A percentile compares a stretch with the other conserved stretches of the same genome.
Conservation (phyloP, 2,888 invertebrate genomes). For the Fissipunctia ypsillon region DNA sequence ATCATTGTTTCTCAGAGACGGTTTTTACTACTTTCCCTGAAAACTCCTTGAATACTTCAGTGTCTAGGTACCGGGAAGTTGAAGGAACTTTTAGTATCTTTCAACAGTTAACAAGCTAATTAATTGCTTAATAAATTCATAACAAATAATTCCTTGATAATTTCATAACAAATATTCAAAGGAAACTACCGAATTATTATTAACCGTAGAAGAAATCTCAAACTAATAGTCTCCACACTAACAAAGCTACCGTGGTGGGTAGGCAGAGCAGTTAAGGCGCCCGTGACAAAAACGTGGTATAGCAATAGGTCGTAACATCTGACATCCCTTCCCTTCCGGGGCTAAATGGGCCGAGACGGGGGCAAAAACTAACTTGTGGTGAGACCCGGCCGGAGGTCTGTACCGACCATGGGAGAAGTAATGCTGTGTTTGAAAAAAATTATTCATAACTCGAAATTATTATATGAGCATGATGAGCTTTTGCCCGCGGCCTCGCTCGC, state of each 20-base stretch:
- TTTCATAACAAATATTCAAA: not conserved
- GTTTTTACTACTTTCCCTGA: no score
- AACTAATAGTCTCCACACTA: constrained; percentile 30
- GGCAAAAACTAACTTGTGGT: constrained; percentile 70
- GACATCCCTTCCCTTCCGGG: constrained; percentile 77
- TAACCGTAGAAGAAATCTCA: not conserved
- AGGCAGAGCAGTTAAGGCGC: constrained; percentile 64
- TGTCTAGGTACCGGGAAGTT: not conserved
- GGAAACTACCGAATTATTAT: not conserved
- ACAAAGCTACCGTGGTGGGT: constrained; percentile 50
- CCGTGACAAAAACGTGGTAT: constrained; percentile 77
- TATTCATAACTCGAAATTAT: not conserved
- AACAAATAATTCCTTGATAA: not conserved
- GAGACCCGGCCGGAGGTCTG: constrained; percentile 27
- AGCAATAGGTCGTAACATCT: constrained; percentile 79
- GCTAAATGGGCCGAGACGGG: constrained; percentile 78
- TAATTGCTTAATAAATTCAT: not conserved
- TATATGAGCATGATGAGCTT: no score
- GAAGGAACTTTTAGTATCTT: not conserved
- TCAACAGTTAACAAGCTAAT: not conserved
- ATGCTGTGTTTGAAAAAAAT: constrained; percentile 10
- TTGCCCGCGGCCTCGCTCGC: no score
- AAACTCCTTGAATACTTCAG: not conserved
- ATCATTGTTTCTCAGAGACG: not conserved
- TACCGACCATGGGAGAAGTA: constrained; percentile 4